Evolutionary conservation across 2,113 vertebrate genomes (phyloP), one percentile per base, ranked within the genome.

Genomic region (Rhinoderma darwinii): DNA sequence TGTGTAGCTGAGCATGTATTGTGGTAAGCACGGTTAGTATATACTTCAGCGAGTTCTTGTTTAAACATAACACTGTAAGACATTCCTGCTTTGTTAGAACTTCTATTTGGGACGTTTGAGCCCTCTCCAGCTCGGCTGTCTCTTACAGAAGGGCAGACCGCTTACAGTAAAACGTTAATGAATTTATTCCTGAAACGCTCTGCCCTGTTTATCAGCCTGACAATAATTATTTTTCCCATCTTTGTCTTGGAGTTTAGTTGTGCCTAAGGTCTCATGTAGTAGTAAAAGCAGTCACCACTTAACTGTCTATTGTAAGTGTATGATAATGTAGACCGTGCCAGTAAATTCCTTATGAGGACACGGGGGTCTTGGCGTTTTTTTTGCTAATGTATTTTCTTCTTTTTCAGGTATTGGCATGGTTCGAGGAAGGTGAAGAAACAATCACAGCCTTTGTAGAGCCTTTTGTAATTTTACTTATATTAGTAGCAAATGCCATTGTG

Each of bases 381-480:
- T 1, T 76, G 0, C 22, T 63, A 35, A 88, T 89, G 77, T 22
- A 82, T 0, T 91, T n/a, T 68, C 25, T 27, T 93, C 91, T 92
- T 89, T 92, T 92, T 9, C 89, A 99, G 98, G 97, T 99, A 89
- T 94, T 99, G 95, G 98, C 98, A 90, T 99, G 98, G 98, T 99
- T 99, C 92, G 98, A 99, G 93, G 98, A 99, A 93, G 98, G 98
- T 83, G 98, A 99, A 93, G 98, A 99, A 95, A 99, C 97, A 11
- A 96, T 99, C 89, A 99, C 98, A 88, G 98, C 98, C 32, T 99
- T 99, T 89, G 98, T 99, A 94, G 98, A 99, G 88, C 98, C 98
- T 91, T 99, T 99, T 94, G 98, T 99, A 91, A 99, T 99, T 91
- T 93, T 99, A 90, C 97, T 99, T 87, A 99, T 99, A 91, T 96